Base-by-base conservation (phyloP, 2,113 vertebrate genomes). In the Malurus cyaneus region DNA sequence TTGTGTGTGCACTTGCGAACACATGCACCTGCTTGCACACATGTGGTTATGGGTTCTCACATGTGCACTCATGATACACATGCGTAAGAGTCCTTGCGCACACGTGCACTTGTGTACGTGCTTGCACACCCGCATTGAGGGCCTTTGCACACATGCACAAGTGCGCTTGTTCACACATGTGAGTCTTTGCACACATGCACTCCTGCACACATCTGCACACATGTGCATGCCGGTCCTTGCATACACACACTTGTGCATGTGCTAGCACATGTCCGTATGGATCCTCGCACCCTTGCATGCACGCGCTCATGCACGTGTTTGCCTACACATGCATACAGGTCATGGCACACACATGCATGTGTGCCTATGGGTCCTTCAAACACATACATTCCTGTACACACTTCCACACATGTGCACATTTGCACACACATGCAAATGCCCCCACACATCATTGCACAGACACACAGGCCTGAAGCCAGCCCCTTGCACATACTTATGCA, bases 171-270 rank as follows among this genome's bases (percentile, higher is more conserved):
- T 52, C 41, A 23, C 69, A 32, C 21, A 1, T 21, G 56, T 15
- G 31, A 6, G 12, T 8, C 3, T 28, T 62, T 28, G 49, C 34
- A 29, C 21, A 3, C 12, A 1, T 23, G 21, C 21, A 19, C 18
- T 6, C 11, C 0, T 41, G 26, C 16, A 26, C 34, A 15, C 3
- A 17, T 25, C 24, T 52, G 52, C 41, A 16, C 36, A 57, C 23
- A 2, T 0, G 0, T 23, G 12, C 23, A 7, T 53, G 5, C 1
- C 18, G 31, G 2, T 10, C 9, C 20, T 36, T 60, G 72, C 36
- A 23, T 19, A 3, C 12, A 1, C 13, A 14, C 21, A 12, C 16
- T 34, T 34, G 28, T 41, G 25, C 13, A 16, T 8, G 1, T 10
- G 39, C n/a, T 21, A 39, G 66, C 31, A 46, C 2, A 3, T 25